Base-by-base conservation (phyloP, 2,113 vertebrate species). In the Brienomyrus longianalis region DNA sequence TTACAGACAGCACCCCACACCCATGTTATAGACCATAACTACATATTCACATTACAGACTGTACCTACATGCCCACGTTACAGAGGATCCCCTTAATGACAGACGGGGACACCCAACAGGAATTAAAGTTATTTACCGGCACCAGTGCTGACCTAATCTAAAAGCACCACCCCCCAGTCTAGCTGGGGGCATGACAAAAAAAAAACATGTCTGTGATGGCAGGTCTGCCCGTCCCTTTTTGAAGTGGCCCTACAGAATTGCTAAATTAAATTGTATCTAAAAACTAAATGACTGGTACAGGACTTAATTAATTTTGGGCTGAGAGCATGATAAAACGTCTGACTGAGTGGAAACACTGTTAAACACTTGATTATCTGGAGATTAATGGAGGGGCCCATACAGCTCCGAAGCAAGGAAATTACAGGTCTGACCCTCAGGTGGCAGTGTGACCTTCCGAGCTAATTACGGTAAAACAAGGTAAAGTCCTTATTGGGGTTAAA, bases 371-470 rank as follows among this genome's bases (percentile, higher is more conserved):
- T 59, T 89, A 85, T n/a, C 70, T 2, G 83, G 90, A 93, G 93
- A 94, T 94, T 93, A 95, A 95, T 92, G 77, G 88, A 86, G 86
- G 74, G 83, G 90, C 51, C 87, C 50, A 47, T 90, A 90, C 80
- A 84, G 80, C 89, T 93, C 66, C 86, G 91, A 90, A 52, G 89
- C 47, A 62, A 43, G 90, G 84, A 90, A 92, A 94, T 94, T 90
- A 92, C 52, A 86, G 80, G 88, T 91, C 47, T 90, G 92, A 92
- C 92, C 92, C 93, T 92, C 88, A 74, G 92, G 94, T 93, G 91
- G 31, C 88, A 90, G 84, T 52, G 70, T 95, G 93, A 95, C 94
- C 93, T 96, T 95, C 92, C 93, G 92, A 94, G 90, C 92, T 93
- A 94, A 94, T 95, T 95, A 95, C 92, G 91, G 89, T 91, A 92